Base-by-base conservation (phyloP, 2,797 vertebrate genomes). In the Artibeus lituratus region DNA sequence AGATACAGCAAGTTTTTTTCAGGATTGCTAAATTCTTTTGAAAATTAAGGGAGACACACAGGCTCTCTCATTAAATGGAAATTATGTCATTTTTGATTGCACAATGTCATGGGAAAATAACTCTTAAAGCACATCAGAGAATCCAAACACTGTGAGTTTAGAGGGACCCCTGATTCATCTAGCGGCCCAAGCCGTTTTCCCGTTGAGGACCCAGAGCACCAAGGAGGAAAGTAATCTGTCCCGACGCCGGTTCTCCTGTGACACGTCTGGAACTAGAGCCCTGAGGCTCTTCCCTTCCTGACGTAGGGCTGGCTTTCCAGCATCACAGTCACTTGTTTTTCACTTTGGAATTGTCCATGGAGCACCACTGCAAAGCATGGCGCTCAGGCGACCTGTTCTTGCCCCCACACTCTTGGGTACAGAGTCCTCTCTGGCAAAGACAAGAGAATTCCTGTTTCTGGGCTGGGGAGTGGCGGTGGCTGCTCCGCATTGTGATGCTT, bases 21-120 rank as follows among this genome's bases (percentile, higher is more conserved):
- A 93, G 76, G 57, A 59, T 73, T 93, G 65, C 49, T 84, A 59
- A 83, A 70, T 90, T 86, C 6, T 89, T 94, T 78, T 57, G 72
- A 77, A 59, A 91, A 91, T 80, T 85, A 73, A 93, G 65, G 42
- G 35, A 95, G 51, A 65, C 18, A 32, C 32, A 74, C 18, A 74
- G 70, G 72, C 4, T 67, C 51, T 80, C 22, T 55, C 53, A 39
- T 81, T 94, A 94, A 92, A 69, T 59, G 76, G 55, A 94, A 83
- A 85, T 73, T 49, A 59, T 88, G 47, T 78, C 39, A 22, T 81
- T 76, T 93, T 77, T 65, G 10, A 94, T 85, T 91, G 47, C 55
- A 82, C 47, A 86, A 21, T 76, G n/a, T 88, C 42, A 42, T 77
- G 42, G 87, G 39, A 94, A 94, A 81, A 74, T 69, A 67, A 74